Base-by-base conservation (phyloP, 2,888 invertebrate species). In the Sisyra terminalis region DNA sequence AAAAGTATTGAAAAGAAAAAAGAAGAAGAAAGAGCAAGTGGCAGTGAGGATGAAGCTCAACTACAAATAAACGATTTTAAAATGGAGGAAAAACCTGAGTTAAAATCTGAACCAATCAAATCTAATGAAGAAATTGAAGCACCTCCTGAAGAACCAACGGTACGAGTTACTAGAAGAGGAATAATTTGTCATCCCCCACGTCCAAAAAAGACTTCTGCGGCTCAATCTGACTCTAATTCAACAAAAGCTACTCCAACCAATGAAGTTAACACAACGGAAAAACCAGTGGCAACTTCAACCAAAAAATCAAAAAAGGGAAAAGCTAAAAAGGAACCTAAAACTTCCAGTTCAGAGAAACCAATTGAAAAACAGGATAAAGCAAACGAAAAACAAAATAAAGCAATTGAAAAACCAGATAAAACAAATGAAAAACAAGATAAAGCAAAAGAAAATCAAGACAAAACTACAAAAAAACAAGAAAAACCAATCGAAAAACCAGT, bases 31-130 rank as follows among this genome's bases (percentile, higher is more conserved):
- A 30, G 15, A 3, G 16, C 10, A 14, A 30, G 53, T 50, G 50
- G 49, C 50, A 46, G 56, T 14, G 35, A 35, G 9, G 35, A 35
- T 4, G 35, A 35, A 24, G 3, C 24, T 3, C 24, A 24, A 46
- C 47, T 18, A 50, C 51, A 48, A 57, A 55, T 9, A 60, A 58
- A 44, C 51, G 61, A 2, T 48, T 51, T 37, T 48, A 57, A 4
- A 59, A 61, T 48, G 49, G 52, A 18, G 53, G 36, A 47, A 61
- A 30, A 48, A 61, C 13, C 56, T 56, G 45, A 61, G 59, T 44
- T 71, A 43, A 60, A 66, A 51, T 62, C 67, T 44, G 52, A 53
- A 46, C 66, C 67, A 48, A 61, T 69, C 54, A 65, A 71, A 52
- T 51, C 55, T 46, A 67, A 64, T 54, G 64, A 66, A 46, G 67